Percentiles rank a stretch among this genome's conserved stretches.
These are phyloP conservation scores for Hafferia zeledoni DNA, from an alignment of 2,797 vertebrate species.

Conservation along the genomic window DNA sequence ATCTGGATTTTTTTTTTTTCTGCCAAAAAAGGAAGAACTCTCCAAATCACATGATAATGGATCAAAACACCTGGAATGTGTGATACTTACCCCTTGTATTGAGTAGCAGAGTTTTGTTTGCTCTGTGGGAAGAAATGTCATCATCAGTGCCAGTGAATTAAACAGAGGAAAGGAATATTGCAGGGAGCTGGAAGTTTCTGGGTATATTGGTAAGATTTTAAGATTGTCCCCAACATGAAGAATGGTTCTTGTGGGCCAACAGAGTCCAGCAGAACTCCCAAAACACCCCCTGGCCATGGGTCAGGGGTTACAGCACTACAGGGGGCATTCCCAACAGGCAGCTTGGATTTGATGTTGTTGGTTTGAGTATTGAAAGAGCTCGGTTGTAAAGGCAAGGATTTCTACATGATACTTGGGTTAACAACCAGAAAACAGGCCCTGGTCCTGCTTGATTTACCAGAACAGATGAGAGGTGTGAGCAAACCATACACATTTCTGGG, in stretches of 20 bases:
- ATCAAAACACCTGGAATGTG: not conserved
- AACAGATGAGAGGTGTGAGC: not conserved
- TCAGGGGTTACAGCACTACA: not conserved
- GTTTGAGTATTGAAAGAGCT: not conserved
- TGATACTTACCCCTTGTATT: accelerated
- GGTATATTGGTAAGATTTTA: not conserved
- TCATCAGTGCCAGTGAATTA: not conserved
- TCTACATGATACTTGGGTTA: no score
- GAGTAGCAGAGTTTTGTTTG: not conserved
- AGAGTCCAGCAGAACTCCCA: not conserved
- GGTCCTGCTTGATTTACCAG: not conserved
- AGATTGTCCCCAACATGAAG: not conserved
- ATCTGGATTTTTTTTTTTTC: not conserved
- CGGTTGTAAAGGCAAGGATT: not conserved
- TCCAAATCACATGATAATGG: not conserved
- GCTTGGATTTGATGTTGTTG: not conserved
- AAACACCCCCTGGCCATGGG: accelerated
- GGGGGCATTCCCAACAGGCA: not conserved
- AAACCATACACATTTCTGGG: not conserved
- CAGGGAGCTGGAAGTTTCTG: not conserved
- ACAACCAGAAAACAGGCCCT: not conserved
- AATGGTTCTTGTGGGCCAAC: not conserved
- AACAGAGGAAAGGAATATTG: not conserved
- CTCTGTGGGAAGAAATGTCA: not conserved
- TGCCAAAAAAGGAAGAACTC: not conserved